phyloP scores from a whole-genome alignment of 2,797 vertebrate species.

The Centroberyx gerrardi region DNA sequence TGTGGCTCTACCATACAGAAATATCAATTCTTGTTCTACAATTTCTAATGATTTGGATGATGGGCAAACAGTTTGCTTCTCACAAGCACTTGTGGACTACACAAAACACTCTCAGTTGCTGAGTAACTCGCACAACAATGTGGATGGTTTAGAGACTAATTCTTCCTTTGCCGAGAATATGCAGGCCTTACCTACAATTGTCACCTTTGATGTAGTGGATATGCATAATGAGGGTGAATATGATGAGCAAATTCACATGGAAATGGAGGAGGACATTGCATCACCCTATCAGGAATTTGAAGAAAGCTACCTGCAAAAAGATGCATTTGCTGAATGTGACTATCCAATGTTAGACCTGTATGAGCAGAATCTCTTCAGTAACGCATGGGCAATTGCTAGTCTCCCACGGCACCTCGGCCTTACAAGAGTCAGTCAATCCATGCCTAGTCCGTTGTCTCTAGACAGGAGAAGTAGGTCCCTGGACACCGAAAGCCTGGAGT shows the following conservation, averaged over 20 bases:
- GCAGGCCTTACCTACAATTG: conserved; percentile 94
- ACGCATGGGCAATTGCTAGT: conserved; percentile 93
- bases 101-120: conserved; percentile 92
- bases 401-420: conserved; percentile 93
- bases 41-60: conserved; percentile 80
- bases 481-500: conserved; percentile 92
- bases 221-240: conserved; percentile 97
- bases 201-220: conserved; percentile 96
- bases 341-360: conserved; percentile 89
- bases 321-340: conserved; percentile 91
- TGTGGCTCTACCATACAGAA: conserved; percentile 64
- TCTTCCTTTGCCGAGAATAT: conserved; percentile 93
- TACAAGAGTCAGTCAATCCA: conserved; percentile 85
- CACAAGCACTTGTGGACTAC: conserved; percentile 94
- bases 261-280: conserved; percentile 89
- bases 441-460: conserved; percentile 87
- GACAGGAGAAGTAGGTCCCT: conserved; percentile 94
- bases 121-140: conserved; percentile 87
- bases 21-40: conserved; percentile 59
- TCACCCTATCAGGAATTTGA: conserved; percentile 93
- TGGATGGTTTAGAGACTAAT: conserved; percentile 87
- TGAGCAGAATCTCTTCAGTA: conserved; percentile 86
- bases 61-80: conserved; percentile 92
- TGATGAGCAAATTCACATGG: conserved; percentile 92
- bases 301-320: conserved; percentile 91